Percentiles rank a stretch among this genome's conserved stretches.
These are phyloP conservation scores for Hippoglossus stenolepis DNA, from an alignment of 2,113 vertebrate genomes.

Conservation along the genomic window DNA sequence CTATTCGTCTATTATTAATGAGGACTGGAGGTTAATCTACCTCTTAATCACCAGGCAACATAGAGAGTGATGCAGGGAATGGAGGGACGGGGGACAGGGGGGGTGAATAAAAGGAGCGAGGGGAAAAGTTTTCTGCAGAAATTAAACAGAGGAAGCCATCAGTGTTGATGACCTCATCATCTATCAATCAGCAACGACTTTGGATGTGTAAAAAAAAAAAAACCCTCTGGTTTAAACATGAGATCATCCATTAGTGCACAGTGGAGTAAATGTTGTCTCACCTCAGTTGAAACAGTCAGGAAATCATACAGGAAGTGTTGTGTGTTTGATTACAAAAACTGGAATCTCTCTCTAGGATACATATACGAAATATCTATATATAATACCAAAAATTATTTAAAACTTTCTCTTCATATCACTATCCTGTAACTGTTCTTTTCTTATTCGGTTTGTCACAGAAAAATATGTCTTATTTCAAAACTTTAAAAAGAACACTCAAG, in stretches of 20 bases:
- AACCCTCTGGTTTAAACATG: constrained; percentile 35
- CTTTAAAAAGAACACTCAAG: too few species aligned
- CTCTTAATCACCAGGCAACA: constrained; percentile 79
- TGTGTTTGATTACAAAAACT: too few species aligned
- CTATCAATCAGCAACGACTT: constrained; percentile 33
- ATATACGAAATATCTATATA: too few species aligned
- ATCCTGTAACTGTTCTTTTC: too few species aligned
- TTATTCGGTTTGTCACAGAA: too few species aligned
- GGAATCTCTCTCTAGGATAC: too few species aligned
- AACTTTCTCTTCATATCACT: too few species aligned
- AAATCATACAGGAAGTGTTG: background rate
- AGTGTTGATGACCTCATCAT: constrained; percentile 11
- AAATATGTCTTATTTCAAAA: too few species aligned
- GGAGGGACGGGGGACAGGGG: background rate
- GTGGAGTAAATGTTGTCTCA: constrained; percentile 12
- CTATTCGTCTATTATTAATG: constrained; percentile 80
- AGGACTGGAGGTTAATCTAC: constrained; percentile 80
- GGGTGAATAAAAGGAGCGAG: constrained; percentile 34
- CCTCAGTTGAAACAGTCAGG: background rate
- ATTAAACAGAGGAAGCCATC: constrained; percentile 22
- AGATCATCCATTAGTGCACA: constrained; percentile 44
- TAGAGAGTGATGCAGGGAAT: constrained; percentile 53
- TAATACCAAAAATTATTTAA: too few species aligned
- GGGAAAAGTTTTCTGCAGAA: constrained; percentile 20
- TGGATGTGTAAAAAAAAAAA: constrained; percentile 25